Conservation (phyloP, 2,888 invertebrate genomes). For the Clivina fossor region DNA sequence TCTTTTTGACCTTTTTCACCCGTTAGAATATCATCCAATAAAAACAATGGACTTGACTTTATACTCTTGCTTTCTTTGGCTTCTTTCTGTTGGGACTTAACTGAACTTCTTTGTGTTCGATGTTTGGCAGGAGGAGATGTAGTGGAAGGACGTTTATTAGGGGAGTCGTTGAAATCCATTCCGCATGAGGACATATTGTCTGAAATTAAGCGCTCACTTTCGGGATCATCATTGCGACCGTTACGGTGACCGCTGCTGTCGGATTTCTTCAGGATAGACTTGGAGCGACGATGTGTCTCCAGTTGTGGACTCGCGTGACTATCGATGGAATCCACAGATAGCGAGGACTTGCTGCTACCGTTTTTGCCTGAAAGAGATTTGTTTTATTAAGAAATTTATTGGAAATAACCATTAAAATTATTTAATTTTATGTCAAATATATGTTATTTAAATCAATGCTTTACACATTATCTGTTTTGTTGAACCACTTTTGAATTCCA, state of each 20-base stretch:
- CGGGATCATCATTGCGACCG: constrained; percentile 62
- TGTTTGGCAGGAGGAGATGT: constrained; percentile 47
- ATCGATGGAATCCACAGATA: constrained; percentile 71
- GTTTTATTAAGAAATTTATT: no score
- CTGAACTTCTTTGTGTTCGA: constrained; percentile 44
- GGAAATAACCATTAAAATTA: no score
- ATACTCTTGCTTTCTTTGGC: constrained; percentile 47
- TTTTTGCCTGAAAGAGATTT: constrained; percentile 56
- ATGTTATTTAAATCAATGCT: no score
- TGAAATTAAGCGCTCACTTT: constrained; percentile 73
- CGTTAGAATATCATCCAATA: constrained; percentile 53
- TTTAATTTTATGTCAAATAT: no score
- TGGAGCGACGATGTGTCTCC: constrained; percentile 68
- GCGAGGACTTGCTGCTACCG: constrained; percentile 66
- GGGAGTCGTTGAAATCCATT: constrained; percentile 54
- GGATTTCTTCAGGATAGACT: constrained; percentile 77
- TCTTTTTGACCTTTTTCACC: constrained; percentile 45
- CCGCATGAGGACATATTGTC: constrained; percentile 64
- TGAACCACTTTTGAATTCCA: no score
- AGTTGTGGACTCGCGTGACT: constrained; percentile 62
- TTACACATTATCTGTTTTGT: no score
- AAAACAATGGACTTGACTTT: constrained; percentile 50
- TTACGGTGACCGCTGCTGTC: constrained; percentile 58
- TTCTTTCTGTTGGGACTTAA: constrained; percentile 38
- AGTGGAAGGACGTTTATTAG: constrained; percentile 47